Conservation (phyloP, 2,113 vertebrate species). For the Alosa alosa region DNA sequence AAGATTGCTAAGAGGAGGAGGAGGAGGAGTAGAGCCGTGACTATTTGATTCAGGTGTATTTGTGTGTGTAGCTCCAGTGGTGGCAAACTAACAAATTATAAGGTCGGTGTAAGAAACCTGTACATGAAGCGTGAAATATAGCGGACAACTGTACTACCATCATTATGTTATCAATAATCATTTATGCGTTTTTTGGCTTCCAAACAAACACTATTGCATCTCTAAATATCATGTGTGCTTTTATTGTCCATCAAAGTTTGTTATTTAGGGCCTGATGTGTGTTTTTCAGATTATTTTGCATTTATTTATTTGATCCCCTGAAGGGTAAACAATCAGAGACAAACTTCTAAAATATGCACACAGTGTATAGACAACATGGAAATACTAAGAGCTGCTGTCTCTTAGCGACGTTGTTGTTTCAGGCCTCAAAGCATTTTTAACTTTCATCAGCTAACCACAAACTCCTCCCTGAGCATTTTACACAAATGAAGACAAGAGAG, state of each 20-base stretch:
- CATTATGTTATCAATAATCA: background rate
- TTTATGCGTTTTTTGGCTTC: background rate
- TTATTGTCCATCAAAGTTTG: background rate
- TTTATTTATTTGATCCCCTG: background rate
- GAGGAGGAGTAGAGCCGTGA: too few relatives aligned
- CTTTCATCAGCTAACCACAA: constrained; percentile 11
- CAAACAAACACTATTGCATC: background rate
- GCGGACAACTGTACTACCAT: background rate
- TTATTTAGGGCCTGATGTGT: background rate
- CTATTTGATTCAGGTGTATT: too few relatives aligned
- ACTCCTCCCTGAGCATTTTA: constrained; percentile 12
- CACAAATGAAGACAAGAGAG: constrained; percentile 13
- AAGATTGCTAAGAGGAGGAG: too few relatives aligned
- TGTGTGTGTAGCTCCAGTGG: too few relatives aligned
- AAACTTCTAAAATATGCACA: background rate
- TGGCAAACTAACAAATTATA: too few relatives aligned
- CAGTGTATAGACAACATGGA: background rate
- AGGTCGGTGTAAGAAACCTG: too few relatives aligned
- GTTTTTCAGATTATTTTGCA: background rate
- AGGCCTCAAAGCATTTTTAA: constrained; percentile 17
- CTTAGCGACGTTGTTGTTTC: background rate
- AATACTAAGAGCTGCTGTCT: background rate
- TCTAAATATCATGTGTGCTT: background rate
- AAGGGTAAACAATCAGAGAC: background rate
- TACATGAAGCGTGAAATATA: too few relatives aligned